phyloP scores from a whole-genome alignment of 2,888 invertebrate genomes.

The Apamea anceps region DNA sequence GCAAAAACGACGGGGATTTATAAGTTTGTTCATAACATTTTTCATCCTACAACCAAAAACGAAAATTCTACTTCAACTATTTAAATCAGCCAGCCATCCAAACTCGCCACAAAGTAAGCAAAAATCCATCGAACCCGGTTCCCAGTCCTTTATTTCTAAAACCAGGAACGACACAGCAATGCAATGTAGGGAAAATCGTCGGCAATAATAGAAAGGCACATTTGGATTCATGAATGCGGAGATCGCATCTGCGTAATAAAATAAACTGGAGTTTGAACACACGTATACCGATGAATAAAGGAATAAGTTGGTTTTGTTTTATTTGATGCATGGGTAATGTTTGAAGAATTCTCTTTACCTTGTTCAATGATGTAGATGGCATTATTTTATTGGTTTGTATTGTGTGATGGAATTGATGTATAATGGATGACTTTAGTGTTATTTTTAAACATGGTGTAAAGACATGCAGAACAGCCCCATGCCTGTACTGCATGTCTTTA shows the following conservation, averaged over 20 bases:
- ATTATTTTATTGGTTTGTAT: not conserved
- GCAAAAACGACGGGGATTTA: no score
- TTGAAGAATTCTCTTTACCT: slow-evolving; percentile 11
- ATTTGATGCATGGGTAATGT: slow-evolving; percentile 27
- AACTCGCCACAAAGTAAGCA: slow-evolving; percentile 27
- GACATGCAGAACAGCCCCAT: no score
- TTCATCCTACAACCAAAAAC: not conserved
- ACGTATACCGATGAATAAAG: slow-evolving; percentile 62
- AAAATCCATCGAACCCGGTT: slow-evolving; percentile 24
- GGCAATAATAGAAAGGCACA: slow-evolving; percentile 75
- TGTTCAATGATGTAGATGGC: not conserved
- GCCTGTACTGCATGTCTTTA: no score
- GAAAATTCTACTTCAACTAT: slow-evolving; percentile 18
- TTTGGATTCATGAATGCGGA: slow-evolving; percentile 78
- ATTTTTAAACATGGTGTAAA: not conserved
- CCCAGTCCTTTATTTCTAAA: slow-evolving; percentile 53
- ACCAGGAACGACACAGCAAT: slow-evolving; percentile 52
- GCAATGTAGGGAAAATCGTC: slow-evolving; percentile 62
- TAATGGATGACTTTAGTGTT: not conserved
- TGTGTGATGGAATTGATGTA: not conserved
- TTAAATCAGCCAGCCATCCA: slow-evolving; percentile 38
- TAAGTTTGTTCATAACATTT: not conserved
- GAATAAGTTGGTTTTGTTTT: slow-evolving; percentile 51
- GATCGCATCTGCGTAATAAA: slow-evolving; percentile 70
- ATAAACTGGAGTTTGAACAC: slow-evolving; percentile 60